These are phyloP conservation scores for Forbesichthys agassizii DNA, from an alignment of 2,113 vertebrate species.

Conservation along the genomic window DNA sequence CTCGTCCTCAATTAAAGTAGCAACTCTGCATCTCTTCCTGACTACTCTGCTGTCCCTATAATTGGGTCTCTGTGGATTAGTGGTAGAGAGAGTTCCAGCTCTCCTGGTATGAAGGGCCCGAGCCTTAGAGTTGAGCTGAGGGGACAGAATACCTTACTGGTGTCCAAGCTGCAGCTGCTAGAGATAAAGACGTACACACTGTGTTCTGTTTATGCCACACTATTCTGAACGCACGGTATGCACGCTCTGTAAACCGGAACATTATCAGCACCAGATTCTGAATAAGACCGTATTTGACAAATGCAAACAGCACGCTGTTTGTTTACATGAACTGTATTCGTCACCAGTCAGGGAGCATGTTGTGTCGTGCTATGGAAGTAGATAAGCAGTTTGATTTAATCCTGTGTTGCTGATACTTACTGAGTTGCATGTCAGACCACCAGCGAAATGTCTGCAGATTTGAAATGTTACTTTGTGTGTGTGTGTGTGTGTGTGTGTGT, in stretches of 20 bases:
- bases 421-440: not conserved
- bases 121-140: slow-evolving; percentile 17
- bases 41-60: slow-evolving; percentile 62
- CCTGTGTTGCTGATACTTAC: not conserved
- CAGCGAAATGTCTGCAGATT: not conserved
- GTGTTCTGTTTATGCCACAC: no score
- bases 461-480: not conserved
- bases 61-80: slow-evolving; percentile 74
- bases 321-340: no score
- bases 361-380: not conserved
- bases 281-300: no score
- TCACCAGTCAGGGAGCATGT: not conserved
- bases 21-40: slow-evolving; percentile 61
- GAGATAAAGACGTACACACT: not conserved
- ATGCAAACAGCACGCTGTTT: no score
- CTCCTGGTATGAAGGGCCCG: slow-evolving; percentile 39
- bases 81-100: slow-evolving; percentile 35
- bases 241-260: no score
- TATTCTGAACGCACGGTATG: no score
- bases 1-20: slow-evolving; percentile 71
- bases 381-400: not conserved
- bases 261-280: no score
- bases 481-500: slow-evolving; percentile 1
- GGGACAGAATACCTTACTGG: slow-evolving; percentile 26
- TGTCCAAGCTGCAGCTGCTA: slow-evolving; percentile 13